Evolutionary conservation across 2,888 invertebrate species (phyloP).

Genomic region (Crioceris asparagi): DNA sequence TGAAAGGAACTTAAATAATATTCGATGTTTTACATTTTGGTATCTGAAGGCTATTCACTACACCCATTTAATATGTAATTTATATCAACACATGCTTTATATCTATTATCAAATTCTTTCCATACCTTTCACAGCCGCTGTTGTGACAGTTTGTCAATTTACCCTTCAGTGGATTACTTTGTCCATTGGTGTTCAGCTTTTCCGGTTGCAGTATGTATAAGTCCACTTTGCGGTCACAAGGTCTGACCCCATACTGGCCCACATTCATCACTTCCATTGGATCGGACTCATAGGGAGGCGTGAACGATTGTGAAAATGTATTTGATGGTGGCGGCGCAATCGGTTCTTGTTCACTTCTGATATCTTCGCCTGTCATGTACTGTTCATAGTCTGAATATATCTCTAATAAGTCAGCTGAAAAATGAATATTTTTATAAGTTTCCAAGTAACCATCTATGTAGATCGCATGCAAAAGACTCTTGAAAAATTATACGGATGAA

Average conservation of each 20-base stretch:
- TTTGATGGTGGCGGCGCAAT: constrained; percentile 38
- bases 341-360: constrained; percentile 32
- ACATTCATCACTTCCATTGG: constrained; percentile 36
- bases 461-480: no score
- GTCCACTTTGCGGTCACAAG: constrained; percentile 81
- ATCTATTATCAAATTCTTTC: constrained; percentile 1
- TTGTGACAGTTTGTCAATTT: constrained; percentile 81
- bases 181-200: constrained; percentile 62
- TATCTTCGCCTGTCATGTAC: constrained; percentile 25
- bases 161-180: constrained; percentile 77
- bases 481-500: no score
- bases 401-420: constrained; percentile 17
- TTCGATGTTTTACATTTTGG: no score
- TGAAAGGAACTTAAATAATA: no score
- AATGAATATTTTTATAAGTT: no score
- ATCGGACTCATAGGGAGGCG: constrained; percentile 36
- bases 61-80: no score
- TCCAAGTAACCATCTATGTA: no score
- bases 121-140: constrained; percentile 74
- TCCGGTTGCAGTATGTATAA: constrained; percentile 77
- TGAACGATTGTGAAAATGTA: constrained; percentile 34
- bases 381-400: constrained; percentile 22
- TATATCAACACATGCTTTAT: no score
- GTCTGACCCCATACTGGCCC: constrained; percentile 50
- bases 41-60: no score